Evolutionary conservation across 1,140 invertebrate genomes (phyloP).

Genomic region (Zaprionus inermis): DNA sequence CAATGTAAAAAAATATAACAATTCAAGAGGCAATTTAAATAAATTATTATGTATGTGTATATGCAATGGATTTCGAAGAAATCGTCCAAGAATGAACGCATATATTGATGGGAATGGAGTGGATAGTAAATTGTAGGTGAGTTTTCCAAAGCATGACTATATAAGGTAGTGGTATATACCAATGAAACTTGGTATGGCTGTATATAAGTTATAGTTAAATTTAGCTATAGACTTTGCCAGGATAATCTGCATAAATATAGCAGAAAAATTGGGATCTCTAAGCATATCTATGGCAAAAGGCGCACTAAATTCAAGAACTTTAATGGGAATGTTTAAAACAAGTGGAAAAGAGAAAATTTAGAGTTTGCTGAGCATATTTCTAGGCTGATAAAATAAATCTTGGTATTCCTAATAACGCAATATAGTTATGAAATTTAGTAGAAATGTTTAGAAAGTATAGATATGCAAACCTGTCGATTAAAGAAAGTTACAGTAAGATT

Average conservation of each 20-base stretch:
- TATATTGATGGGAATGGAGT: not conserved
- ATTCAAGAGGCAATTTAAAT: slow-evolving; percentile 56
- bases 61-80: slow-evolving; percentile 74
- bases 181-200: not conserved
- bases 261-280: not conserved
- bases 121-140: not conserved
- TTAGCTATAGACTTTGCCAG: not conserved
- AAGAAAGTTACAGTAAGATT: too few relatives aligned
- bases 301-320: not conserved
- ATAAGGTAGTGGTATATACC: not conserved
- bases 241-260: not conserved
- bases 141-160: not conserved
- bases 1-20: slow-evolving; percentile 37
- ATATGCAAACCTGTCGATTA: too few relatives aligned
- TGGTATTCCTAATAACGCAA: too few relatives aligned
- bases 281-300: not conserved
- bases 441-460: too few relatives aligned
- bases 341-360: not conserved
- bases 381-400: too few relatives aligned
- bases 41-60: slow-evolving; percentile 34
- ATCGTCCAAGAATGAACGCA: slow-evolving; percentile 30
- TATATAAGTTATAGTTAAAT: not conserved
- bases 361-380: not conserved
- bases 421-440: not conserved
- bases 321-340: not conserved